phyloP scores from a whole-genome alignment of 2,888 invertebrate genomes.

The Desoria tigrina region DNA sequence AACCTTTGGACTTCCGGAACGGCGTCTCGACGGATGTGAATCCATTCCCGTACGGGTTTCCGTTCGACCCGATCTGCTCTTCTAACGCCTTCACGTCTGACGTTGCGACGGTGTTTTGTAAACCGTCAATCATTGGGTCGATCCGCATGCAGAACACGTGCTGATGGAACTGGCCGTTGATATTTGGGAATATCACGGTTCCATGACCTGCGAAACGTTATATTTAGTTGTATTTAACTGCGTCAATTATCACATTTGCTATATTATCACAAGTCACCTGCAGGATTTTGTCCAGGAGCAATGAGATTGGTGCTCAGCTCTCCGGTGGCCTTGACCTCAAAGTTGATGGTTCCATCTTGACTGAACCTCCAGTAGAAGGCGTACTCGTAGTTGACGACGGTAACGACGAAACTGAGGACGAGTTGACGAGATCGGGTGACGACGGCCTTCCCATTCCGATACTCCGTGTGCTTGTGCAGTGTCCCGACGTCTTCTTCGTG shows the following conservation, averaged over 20 bases:
- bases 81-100: conserved; percentile 38
- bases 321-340: conserved; percentile 48
- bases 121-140: conserved; percentile 48
- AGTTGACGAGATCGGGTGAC: conserved; percentile 36
- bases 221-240: not conserved
- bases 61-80: conserved; percentile 25
- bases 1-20: conserved; percentile 23
- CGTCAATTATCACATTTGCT: not conserved
- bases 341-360: conserved; percentile 45
- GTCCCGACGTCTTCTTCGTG: conserved; percentile 50
- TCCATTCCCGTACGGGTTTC: conserved; percentile 49
- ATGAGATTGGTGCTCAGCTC: conserved; percentile 34
- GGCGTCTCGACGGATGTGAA: conserved; percentile 37
- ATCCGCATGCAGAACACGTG: conserved; percentile 47
- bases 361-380: conserved; percentile 46
- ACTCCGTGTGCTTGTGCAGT: conserved; percentile 49
- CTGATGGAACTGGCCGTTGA: conserved; percentile 43
- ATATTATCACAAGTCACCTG: too few relatives aligned
- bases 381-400: conserved; percentile 50
- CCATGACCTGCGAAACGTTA: conserved; percentile 23
- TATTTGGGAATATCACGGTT: conserved; percentile 30
- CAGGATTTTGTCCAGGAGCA: conserved; percentile 27
- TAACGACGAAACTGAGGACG: conserved; percentile 45
- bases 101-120: conserved; percentile 36
- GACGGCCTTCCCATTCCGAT: conserved; percentile 39